phyloP scores from a whole-genome alignment of 2,888 invertebrate genomes.

The Eilema sororculum region DNA sequence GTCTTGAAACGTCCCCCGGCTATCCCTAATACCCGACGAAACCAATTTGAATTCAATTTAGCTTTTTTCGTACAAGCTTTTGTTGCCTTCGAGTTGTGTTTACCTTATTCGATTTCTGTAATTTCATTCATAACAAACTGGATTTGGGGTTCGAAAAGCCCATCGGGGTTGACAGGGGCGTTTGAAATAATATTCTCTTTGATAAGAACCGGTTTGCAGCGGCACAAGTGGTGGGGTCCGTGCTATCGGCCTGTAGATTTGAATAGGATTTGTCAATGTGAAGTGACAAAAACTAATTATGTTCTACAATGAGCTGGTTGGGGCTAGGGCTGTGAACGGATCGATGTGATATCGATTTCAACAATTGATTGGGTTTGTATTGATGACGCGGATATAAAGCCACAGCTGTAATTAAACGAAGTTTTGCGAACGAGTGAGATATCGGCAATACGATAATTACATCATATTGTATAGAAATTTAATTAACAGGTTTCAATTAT shows the following conservation, averaged over 20 bases:
- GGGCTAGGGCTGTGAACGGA: constrained; percentile 65
- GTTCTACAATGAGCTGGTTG: constrained; percentile 75
- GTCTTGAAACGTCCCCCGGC: constrained; percentile 83
- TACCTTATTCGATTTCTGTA: constrained; percentile 88
- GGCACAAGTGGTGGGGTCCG: constrained; percentile 77
- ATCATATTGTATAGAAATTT: constrained; percentile 7
- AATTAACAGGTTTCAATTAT: constrained; percentile 4
- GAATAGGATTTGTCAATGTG: constrained; percentile 84
- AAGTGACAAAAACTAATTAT: constrained; percentile 87
- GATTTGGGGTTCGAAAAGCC: constrained; percentile 85
- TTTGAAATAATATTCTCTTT: constrained; percentile 87
- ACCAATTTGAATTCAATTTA: constrained; percentile 88
- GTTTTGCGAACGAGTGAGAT: constrained; percentile 11
- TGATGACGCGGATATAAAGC: constrained; percentile 38
- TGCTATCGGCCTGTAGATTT: constrained; percentile 68
- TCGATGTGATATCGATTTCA: constrained; percentile 69
- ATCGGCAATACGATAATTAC: constrained; percentile 8
- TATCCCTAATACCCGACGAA: constrained; percentile 85
- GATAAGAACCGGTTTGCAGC: constrained; percentile 82
- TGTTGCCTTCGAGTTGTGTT: constrained; percentile 87
- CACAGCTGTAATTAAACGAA: constrained; percentile 25
- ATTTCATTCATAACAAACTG: constrained; percentile 88
- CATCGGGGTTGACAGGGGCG: constrained; percentile 86
- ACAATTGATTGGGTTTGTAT: constrained; percentile 50
- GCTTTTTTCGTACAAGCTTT: constrained; percentile 86